These are phyloP conservation scores for Copsychus sechellarum DNA, from an alignment of 2,113 vertebrate species.

Conservation along the genomic window DNA sequence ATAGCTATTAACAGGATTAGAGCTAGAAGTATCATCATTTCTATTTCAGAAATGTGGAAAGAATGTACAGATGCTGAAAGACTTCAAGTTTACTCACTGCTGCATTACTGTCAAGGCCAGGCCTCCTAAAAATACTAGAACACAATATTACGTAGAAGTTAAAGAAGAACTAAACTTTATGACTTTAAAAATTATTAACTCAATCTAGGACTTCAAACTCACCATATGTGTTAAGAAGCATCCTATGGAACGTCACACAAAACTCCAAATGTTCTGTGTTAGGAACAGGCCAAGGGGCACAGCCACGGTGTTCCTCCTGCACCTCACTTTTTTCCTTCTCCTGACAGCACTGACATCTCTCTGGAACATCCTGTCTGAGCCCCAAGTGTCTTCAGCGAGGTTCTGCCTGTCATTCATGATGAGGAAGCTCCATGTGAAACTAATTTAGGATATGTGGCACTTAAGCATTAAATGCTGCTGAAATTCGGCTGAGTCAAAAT, in stretches of 20 bases:
- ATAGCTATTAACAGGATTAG: neutral
- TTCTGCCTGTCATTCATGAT: neutral
- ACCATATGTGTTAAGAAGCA: neutral
- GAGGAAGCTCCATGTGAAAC: neutral
- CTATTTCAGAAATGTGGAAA: neutral
- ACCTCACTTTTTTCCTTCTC: neutral
- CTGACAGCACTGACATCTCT: neutral
- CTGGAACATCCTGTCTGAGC: neutral
- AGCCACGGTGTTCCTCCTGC: neutral
- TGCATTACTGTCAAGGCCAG: neutral
- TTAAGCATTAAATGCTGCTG: neutral
- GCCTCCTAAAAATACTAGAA: neutral
- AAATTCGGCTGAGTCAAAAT: slow-evolving; percentile 17
- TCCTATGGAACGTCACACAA: neutral
- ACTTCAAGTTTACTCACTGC: neutral
- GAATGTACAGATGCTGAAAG: neutral
- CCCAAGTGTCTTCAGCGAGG: neutral
- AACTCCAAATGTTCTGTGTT: neutral
- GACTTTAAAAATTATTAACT: neutral
- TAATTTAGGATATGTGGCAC: neutral
- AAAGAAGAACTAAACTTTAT: neutral
- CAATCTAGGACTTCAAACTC: neutral
- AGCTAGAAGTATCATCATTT: neutral
- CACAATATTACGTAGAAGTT: neutral
- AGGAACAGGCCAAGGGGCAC: neutral